These are phyloP conservation scores for Coregonus sp. DNA, from an alignment of 2,797 vertebrate species.

Conservation along the genomic window DNA sequence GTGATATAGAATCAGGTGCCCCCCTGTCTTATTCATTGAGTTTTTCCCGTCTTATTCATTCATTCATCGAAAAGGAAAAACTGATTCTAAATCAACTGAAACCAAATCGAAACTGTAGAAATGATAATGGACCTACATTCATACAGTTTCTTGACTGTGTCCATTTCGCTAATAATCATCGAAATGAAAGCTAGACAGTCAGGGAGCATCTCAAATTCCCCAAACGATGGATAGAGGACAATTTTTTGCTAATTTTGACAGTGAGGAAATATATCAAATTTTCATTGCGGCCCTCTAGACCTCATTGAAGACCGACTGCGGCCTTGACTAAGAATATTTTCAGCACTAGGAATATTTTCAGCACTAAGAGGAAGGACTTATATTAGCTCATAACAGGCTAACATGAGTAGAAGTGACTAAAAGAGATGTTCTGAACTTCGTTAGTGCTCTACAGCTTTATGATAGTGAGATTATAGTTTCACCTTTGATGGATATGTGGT, in stretches of 20 bases:
- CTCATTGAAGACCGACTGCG: too few relatives aligned
- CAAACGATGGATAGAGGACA: too few relatives aligned
- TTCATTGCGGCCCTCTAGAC: too few relatives aligned
- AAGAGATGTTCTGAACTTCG: neutral
- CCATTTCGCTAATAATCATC: too few relatives aligned
- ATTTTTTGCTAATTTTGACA: too few relatives aligned
- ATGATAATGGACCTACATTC: too few relatives aligned
- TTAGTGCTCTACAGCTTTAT: neutral
- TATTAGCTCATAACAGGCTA: neutral
- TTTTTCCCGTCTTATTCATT: too few relatives aligned
- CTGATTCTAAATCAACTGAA: neutral
- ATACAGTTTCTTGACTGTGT: too few relatives aligned
- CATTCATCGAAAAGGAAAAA: neutral
- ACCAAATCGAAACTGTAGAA: too few relatives aligned
- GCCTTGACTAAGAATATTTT: neutral
- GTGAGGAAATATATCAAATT: too few relatives aligned
- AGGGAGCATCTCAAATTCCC: too few relatives aligned
- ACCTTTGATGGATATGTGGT: neutral
- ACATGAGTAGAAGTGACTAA: neutral
- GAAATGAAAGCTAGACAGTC: too few relatives aligned
- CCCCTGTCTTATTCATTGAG: neutral
- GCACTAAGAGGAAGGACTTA: neutral
- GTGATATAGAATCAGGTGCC: neutral
- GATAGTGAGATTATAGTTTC: neutral
- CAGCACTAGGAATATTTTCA: neutral